Conservation (phyloP, 1,140 invertebrate species). For the Cotesia typhae region DNA sequence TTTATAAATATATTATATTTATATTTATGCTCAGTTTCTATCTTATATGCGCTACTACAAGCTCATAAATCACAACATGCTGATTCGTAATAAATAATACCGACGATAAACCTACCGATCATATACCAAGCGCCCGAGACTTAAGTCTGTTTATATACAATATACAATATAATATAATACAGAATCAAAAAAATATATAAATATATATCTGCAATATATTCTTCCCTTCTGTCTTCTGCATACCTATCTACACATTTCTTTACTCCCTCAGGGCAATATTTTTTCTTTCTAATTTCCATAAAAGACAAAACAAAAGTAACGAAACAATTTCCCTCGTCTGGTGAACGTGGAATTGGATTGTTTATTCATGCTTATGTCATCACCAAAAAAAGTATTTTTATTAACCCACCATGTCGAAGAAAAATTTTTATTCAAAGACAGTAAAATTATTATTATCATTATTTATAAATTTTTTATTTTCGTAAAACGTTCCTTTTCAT, state of each 20-base stretch:
- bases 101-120: slow-evolving; percentile 46
- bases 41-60: slow-evolving; percentile 24
- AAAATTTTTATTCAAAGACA: not conserved
- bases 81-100: slow-evolving; percentile 55
- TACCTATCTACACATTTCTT: slow-evolving; percentile 10
- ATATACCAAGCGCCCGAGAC: slow-evolving; percentile 35
- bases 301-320: slow-evolving; percentile 24
- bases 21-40: slow-evolving; percentile 7
- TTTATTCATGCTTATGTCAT: slow-evolving; percentile 11
- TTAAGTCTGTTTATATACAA: slow-evolving; percentile 25
- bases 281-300: slow-evolving; percentile 21
- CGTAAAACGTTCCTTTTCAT: slow-evolving; percentile 1
- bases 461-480: not conserved
- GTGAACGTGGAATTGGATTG: not conserved
- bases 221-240: not conserved
- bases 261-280: slow-evolving; percentile 10
- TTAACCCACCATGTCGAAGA: not conserved
- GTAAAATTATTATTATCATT: not conserved
- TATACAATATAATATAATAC: slow-evolving; percentile 15
- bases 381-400: not conserved
- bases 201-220: slow-evolving; percentile 17
- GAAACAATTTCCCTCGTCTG: slow-evolving; percentile 12
- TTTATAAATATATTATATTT: slow-evolving; percentile 3
- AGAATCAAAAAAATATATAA: slow-evolving; percentile 13
- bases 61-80: slow-evolving; percentile 50